Base-by-base conservation (phyloP, 2,113 vertebrate genomes). In the Pogona vitticeps region DNA sequence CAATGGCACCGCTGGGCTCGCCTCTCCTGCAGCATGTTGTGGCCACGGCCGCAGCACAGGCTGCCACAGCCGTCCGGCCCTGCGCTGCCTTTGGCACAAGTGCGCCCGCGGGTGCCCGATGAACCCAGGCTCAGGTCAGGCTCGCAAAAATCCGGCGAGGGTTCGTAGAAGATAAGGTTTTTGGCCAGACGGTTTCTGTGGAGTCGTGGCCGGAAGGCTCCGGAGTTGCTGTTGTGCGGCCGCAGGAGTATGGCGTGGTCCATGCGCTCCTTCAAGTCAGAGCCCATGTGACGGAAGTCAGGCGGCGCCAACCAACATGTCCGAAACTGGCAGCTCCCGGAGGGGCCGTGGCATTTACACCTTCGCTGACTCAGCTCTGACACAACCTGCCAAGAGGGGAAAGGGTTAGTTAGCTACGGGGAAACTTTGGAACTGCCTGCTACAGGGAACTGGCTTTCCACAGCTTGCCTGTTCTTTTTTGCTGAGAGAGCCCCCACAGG, bases 271-370 rank as follows among this genome's bases (percentile, higher is more conserved):
- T 95, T 96, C 75, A 99, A 91, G 1, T 97, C 92, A 21, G 97
- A 95, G 73, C 98, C 97, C 85, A 99, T 97, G 2, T 96, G 94
- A 17, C 96, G 96, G 91, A 98, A 98, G 91, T 98, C 98, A 5
- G 98, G 98, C 31, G 97, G 97, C 23, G 98, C 97, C 31, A 97
- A 96, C 98, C 98, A 98, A 94, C 98, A 98, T 12, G 98, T 98
- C 95, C 98, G 98, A 89, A 98, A 98, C 94, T 98, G 98, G 91
- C 98, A 98, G 95, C 98, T 98, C 85, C 98, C 98, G 1, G 98
- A 98, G 0, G 98, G 97, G 78, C 98, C 98, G 0, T 98, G 98
- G 88, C 98, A 98, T 90, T 98, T 98, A 91, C 98, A 98, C 91
- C 98, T 98, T 89, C 97, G 97, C 91, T 97, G 98, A 96, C 98